Conservation (phyloP, 35 echinoderm and acorn worm genomes). For the Holothuria glaberrima region DNA sequence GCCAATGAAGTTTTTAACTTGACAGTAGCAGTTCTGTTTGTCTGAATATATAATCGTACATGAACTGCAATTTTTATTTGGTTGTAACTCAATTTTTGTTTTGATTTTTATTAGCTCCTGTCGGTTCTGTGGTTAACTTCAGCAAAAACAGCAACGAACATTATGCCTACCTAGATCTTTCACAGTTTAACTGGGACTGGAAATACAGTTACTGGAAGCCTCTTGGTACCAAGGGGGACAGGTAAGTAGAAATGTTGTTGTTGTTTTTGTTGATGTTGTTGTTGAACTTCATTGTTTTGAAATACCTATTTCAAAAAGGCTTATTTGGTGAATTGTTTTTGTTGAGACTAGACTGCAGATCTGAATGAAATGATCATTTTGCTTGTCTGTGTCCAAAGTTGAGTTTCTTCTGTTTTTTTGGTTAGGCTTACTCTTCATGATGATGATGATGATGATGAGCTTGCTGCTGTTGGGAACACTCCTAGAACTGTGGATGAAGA, state of each 20-base stretch:
- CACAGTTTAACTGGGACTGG: constrained; percentile 68
- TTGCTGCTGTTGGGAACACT: constrained; percentile 14
- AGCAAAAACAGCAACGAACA: constrained; percentile 64
- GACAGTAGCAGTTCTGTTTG: no score
- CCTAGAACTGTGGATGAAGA: constrained; percentile 12
- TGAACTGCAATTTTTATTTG: no score
- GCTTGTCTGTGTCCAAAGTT: background rate
- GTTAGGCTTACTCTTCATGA: constrained; percentile 35
- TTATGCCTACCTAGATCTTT: constrained; percentile 85
- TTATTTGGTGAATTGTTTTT: no score
- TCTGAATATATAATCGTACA: no score
- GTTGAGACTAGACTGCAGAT: no score
- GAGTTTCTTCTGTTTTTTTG: background rate
- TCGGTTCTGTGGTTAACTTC: constrained; percentile 72
- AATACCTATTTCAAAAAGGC: no score
- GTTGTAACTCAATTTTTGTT: background rate
- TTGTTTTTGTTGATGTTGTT: no score
- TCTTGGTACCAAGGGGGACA: constrained; percentile 76
- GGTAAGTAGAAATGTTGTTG: constrained; percentile 26
- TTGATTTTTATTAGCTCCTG: constrained; percentile 55
- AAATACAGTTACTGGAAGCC: constrained; percentile 90
- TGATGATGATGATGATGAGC: background rate
- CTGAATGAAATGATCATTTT: no score
- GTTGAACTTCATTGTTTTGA: no score
- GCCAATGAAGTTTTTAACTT: no score